These are phyloP conservation scores for Megalops cyprinoides DNA, from an alignment of 2,797 vertebrate genomes.

Conservation along the genomic window DNA sequence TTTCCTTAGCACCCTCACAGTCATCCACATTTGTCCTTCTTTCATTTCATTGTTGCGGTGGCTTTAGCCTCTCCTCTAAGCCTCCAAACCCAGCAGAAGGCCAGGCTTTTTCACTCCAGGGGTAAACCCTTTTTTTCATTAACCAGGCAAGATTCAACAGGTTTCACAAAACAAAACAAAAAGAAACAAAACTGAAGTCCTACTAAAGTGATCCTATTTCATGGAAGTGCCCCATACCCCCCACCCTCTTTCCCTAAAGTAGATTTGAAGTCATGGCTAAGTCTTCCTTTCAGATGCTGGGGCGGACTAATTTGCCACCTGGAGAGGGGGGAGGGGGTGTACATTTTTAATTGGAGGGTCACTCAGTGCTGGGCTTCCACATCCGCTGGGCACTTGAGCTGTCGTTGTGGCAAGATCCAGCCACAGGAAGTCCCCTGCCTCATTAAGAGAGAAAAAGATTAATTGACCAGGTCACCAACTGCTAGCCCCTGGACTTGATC, in stretches of 20 bases:
- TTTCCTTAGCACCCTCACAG: not conserved
- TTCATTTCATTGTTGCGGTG: not conserved
- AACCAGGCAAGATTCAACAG: not conserved
- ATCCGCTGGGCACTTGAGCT: slow-evolving; percentile 87
- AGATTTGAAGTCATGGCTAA: slow-evolving; percentile 77
- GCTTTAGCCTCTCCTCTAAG: not conserved
- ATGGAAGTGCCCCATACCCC: not conserved
- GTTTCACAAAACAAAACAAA: not conserved
- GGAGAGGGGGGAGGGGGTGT: slow-evolving; percentile 71
- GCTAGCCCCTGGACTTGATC: slow-evolving; percentile 92
- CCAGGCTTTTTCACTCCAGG: not conserved
- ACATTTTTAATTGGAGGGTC: slow-evolving; percentile 70
- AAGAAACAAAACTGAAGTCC: not conserved
- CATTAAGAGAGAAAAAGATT: slow-evolving; percentile 96
- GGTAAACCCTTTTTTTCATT: slow-evolving; percentile 5
- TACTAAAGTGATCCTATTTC: slow-evolving; percentile 9
- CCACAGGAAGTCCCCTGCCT: slow-evolving; percentile 93
- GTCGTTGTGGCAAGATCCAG: slow-evolving; percentile 84
- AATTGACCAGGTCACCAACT: slow-evolving; percentile 96
- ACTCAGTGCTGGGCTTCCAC: slow-evolving; percentile 37
- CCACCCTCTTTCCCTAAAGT: slow-evolving; percentile 50
- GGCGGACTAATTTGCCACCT: slow-evolving; percentile 85
- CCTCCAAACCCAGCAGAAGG: not conserved
- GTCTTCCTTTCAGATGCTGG: slow-evolving; percentile 74
- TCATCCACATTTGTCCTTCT: not conserved